A percentile compares a stretch with the other conserved stretches of the same genome.
These are phyloP conservation scores for Dryoscopus gambensis DNA, from an alignment of 2,113 vertebrate genomes.

Conservation along the genomic window DNA sequence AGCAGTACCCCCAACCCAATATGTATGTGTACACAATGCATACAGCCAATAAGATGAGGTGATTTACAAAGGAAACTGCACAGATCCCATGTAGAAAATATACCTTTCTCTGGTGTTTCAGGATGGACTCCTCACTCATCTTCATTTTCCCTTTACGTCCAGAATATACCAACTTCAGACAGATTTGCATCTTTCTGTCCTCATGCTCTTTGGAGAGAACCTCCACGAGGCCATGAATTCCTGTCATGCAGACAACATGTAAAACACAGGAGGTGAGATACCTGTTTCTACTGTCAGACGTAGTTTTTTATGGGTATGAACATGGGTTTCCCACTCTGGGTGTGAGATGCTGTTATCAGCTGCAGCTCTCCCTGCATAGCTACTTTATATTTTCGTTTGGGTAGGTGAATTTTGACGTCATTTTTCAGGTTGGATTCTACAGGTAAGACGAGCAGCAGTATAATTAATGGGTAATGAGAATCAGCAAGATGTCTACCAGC, in stretches of 20 bases:
- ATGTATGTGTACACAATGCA: neutral
- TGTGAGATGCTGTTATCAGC: neutral
- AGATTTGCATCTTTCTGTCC: neutral
- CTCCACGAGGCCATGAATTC: neutral
- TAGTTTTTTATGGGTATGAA: neutral
- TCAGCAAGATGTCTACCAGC: neutral
- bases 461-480: neutral
- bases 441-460: neutral
- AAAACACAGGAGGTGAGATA: neutral
- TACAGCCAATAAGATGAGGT: neutral
- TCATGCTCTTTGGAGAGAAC: fast-evolving
- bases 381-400: neutral
- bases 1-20: neutral
- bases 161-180: neutral
- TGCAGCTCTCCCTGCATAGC: neutral
- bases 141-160: neutral
- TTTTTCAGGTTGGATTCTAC: neutral
- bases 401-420: neutral
- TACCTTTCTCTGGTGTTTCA: neutral
- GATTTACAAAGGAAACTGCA: neutral
- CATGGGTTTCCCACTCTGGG: fast-evolving
- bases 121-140: fast-evolving
- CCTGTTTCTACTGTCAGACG: neutral
- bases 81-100: neutral
- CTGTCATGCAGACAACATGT: neutral